Evolutionary conservation across 2,797 vertebrate genomes (phyloP).

Genomic region (Helarctos malayanus): DNA sequence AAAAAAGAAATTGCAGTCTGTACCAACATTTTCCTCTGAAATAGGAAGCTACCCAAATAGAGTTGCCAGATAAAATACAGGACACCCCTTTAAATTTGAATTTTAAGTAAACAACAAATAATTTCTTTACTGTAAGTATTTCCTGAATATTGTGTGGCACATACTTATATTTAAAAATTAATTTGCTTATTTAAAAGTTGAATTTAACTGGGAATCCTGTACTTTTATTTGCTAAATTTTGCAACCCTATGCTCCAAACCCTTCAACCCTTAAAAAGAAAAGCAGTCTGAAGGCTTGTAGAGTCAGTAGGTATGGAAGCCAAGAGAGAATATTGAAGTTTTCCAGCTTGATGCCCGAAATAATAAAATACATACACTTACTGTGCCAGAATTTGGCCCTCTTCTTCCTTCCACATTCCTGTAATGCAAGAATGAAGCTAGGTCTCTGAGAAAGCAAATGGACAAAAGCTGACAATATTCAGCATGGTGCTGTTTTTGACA

Average conservation of each 20-base stretch:
- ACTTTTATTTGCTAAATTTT: constrained; percentile 53
- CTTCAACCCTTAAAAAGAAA: not conserved
- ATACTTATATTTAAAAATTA: not conserved
- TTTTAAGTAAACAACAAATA: constrained; percentile 16
- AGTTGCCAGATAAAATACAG: constrained; percentile 1
- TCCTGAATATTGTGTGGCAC: not conserved
- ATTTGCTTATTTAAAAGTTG: not conserved
- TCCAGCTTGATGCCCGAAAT: not conserved
- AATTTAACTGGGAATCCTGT: not conserved
- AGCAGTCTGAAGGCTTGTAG: not conserved
- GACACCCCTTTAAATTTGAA: not conserved
- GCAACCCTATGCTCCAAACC: not conserved
- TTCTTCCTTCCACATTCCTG: not conserved
- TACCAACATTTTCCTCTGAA: constrained; percentile 15
- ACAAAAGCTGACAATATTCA: not conserved
- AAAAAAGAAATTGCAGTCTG: not conserved
- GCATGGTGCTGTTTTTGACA: not conserved
- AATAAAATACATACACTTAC: constrained; percentile 47
- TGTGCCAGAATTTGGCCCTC: not conserved
- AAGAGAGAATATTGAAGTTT: constrained; percentile 34
- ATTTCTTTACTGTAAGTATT: not conserved
- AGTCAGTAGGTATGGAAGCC: not conserved
- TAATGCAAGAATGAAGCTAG: not conserved
- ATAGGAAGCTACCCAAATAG: not conserved
- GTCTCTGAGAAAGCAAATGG: not conserved